Evolutionary conservation across 2,113 vertebrate species (phyloP), one percentile per base, ranked within the genome.

Genomic region (Mus spicilegus): DNA sequence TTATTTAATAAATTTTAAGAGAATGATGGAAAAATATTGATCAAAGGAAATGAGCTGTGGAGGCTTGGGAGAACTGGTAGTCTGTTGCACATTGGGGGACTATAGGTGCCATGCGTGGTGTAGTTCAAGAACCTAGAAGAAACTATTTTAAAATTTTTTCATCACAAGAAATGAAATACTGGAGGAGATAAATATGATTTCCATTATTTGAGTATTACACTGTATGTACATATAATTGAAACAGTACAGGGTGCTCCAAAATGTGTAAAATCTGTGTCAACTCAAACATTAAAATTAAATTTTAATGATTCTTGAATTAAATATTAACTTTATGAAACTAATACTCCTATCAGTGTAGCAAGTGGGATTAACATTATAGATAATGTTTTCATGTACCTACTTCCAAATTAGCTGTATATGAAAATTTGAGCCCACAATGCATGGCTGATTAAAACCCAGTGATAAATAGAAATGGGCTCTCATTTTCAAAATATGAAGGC

Each of bases 261-360:
- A 42, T 75, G n/a, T 54, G 8, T 65, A 84, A 33, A 89, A 73
- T 39, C 61, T 84, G 46, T 90, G 42, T 84, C 33, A 75, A 65
- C 58, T 30, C 17, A 75, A 54, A 65, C 5, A 67, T 84, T 89
- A 54, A 3, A 42, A 94, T 51, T 36, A 76, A 76, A 42, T 36
- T 56, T 87, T 87, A 69, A 87, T 81, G 4, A 12, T 65, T 42
- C 24, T 92, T 46, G 19, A 65, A 77, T 72, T 89, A 89, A 89
- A 89, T 89, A 88, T 49, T 30, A 42, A 85, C 76, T 49, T 84
- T 69, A 65, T n/a, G 22, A 87, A 85, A 89, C 51, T 85, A 85
- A 39, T 19, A 80, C 22, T 56, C 19, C 72, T 49, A 72, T 77
- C 36, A 65, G 10, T 36, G 22, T 65, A 56, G 70, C 61, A 13